Evolutionary conservation across 1,140 invertebrate genomes (phyloP), one percentile per base, ranked within the genome.

Genomic region (Heliconius eleuchia): DNA sequence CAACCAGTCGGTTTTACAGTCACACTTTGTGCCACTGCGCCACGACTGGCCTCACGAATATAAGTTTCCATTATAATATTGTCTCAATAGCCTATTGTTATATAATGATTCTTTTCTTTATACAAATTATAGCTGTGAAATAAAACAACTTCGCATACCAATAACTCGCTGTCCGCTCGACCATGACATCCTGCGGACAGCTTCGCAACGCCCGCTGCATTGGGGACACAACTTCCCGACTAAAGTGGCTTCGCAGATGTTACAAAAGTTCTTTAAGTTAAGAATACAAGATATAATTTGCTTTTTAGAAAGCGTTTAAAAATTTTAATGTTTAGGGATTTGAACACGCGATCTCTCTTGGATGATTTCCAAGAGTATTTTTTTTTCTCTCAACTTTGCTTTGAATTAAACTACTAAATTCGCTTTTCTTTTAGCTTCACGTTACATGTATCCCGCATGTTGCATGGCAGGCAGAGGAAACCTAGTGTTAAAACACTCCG

Each of bases 191-290:
- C 87, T 86, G 84, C 77, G 74, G 79, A 82, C 74, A 74, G 81
- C 71, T 34, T 52, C 70, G 79, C 73, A 73, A 75, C 70, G 74
- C 79, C 42, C 79, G 52, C 52, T 42, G 80, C 72, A 88, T 85
- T 80, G 84, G 84, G 88, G 88, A 81, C 88, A 83, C 74, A 80
- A 86, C 85, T 91, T 90, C 89, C 90, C 74, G 74, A 19, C 74
- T 27, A 27, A 37, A 70, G 57, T 46, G 55, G 52, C 76, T 78
- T 73, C 81, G 57, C 82, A 81, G 84, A 84, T 81, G 77, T 83
- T 75, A 30, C 74, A 60, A 73, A 78, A 72, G 71, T 78, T 76
- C 30, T 30, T 13, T 27, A 66, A 66, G n/a, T 23, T 9, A 11
- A 57, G 0, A 57, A 57, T 23, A 57, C 3, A 57, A 11, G 2